phyloP scores from a whole-genome alignment of 2,797 vertebrate species.

The Emys orbicularis region DNA sequence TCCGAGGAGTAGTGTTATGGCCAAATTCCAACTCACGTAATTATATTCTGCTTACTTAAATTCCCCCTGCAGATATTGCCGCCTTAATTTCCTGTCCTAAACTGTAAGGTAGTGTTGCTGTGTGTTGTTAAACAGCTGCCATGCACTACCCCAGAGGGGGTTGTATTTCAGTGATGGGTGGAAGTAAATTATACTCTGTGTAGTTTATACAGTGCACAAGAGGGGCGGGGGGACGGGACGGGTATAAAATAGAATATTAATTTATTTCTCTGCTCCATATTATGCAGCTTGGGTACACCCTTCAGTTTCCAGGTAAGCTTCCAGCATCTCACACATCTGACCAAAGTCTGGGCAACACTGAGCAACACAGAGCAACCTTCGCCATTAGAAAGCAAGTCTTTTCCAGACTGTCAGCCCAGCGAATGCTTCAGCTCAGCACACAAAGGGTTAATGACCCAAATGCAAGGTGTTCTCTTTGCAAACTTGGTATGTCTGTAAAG shows the following conservation, averaged over 20 bases:
- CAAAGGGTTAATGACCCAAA: slow-evolving; percentile 20
- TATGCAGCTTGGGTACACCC: accelerated
- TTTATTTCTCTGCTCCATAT: not conserved
- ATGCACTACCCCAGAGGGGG: slow-evolving; percentile 4
- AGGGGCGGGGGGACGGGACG: not conserved
- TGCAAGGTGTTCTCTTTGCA: not conserved
- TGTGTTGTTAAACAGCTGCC: slow-evolving; percentile 35
- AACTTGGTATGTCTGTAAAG: slow-evolving; percentile 33
- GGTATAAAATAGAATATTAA: accelerated
- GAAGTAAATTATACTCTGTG: not conserved
- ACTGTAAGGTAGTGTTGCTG: slow-evolving; percentile 27
- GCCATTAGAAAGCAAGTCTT: accelerated
- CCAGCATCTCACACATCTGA: accelerated
- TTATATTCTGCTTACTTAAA: slow-evolving; percentile 39
- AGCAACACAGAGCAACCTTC: not conserved
- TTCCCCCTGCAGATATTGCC: slow-evolving; percentile 48
- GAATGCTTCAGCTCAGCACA: not conserved
- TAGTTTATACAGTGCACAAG: accelerated
- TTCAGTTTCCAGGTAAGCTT: not conserved
- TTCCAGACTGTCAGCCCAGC: not conserved
- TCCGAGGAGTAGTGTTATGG: not conserved
- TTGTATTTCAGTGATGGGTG: not conserved
- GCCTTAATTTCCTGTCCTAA: slow-evolving; percentile 71
- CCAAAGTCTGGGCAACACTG: not conserved
- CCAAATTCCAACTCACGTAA: slow-evolving; percentile 26